Percentiles rank a stretch among this genome's conserved stretches.
These are phyloP conservation scores for Aleiodes testaceus DNA, from an alignment of 2,888 invertebrate genomes.

Conservation along the genomic window DNA sequence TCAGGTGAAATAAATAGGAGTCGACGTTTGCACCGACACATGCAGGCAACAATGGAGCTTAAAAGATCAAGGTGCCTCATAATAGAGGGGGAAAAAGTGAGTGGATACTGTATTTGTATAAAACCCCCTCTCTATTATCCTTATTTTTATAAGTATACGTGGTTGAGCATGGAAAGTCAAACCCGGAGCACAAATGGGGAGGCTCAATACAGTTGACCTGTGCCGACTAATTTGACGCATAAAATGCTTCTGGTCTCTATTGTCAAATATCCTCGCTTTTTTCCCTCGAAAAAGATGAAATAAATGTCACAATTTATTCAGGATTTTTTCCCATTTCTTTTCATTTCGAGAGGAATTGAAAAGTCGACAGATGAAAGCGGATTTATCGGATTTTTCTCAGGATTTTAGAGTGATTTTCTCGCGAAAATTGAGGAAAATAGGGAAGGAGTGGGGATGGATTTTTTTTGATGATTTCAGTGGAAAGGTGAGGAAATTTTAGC, in stretches of 20 bases:
- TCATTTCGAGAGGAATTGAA: background rate
- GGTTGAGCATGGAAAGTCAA: conserved; percentile 44
- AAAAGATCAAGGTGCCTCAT: conserved; percentile 33
- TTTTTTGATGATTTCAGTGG: too few relatives aligned
- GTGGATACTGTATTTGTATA: conserved; percentile 40
- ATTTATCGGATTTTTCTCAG: too few relatives aligned
- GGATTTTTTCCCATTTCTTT: too few relatives aligned
- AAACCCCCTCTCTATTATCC: conserved; percentile 40
- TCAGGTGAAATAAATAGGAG: conserved; percentile 24
- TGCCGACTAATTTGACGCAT: conserved; percentile 65
- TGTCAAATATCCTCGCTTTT: too few relatives aligned
- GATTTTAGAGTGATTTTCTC: background rate
- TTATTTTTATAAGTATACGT: conserved; percentile 40
- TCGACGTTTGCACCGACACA: conserved; percentile 27
- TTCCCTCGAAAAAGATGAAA: conserved; percentile 36
- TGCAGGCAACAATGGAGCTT: conserved; percentile 18
- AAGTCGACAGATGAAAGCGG: conserved; percentile 16
- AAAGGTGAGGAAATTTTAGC: too few relatives aligned
- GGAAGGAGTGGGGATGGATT: too few relatives aligned
- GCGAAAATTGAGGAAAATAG: too few relatives aligned
- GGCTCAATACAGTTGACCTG: conserved; percentile 66
- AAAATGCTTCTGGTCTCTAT: conserved; percentile 37
- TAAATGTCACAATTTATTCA: conserved; percentile 7
- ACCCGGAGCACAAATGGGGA: conserved; percentile 16
- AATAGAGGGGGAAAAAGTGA: conserved; percentile 33